These are phyloP conservation scores for Danio rerio DNA, from an alignment of 2,113 vertebrate genomes.

Conservation along the genomic window DNA sequence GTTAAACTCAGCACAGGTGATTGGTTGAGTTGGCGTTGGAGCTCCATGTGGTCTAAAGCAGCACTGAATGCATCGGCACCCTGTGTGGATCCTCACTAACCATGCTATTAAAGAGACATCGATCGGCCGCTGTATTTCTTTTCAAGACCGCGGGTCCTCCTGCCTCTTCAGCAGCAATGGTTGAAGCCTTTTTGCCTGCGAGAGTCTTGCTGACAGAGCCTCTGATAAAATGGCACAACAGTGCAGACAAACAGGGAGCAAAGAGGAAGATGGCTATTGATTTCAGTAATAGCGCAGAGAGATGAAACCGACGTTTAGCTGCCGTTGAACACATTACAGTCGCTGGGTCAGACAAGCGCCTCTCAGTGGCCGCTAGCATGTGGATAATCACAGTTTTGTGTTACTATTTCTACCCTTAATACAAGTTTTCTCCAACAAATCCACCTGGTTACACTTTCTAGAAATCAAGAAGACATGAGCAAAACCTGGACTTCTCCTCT, in stretches of 20 bases:
- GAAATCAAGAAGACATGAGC: constrained; percentile 1
- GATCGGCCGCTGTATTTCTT: constrained; percentile 43
- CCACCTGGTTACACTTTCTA: constrained; percentile 11
- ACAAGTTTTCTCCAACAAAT: neutral
- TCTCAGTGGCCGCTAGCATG: neutral
- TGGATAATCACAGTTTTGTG: constrained; percentile 37
- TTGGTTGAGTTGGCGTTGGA: constrained; percentile 55
- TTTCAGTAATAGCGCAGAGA: constrained; percentile 49
- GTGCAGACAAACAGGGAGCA: constrained; percentile 44
- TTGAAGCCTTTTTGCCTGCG: constrained; percentile 19
- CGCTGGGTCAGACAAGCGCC: constrained; percentile 21
- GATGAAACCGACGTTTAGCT: constrained; percentile 47
- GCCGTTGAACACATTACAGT: constrained; percentile 36
- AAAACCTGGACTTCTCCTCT: constrained; percentile 7
- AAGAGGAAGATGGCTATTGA: constrained; percentile 56
- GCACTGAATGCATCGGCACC: constrained; percentile 20
- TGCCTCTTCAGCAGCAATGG: neutral
- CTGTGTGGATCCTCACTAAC: constrained; percentile 5
- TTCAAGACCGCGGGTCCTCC: constrained; percentile 21
- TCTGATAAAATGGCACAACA: constrained; percentile 49
- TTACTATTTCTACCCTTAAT: neutral
- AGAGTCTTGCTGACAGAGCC: constrained; percentile 36
- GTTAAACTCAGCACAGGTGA: constrained; percentile 66
- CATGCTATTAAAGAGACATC: constrained; percentile 49
- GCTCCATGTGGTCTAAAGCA: constrained; percentile 37